Percentiles rank a stretch among this genome's conserved stretches.
Evolutionary conservation across 2,113 vertebrate species (phyloP).

Genomic region (Sterna hirundo): DNA sequence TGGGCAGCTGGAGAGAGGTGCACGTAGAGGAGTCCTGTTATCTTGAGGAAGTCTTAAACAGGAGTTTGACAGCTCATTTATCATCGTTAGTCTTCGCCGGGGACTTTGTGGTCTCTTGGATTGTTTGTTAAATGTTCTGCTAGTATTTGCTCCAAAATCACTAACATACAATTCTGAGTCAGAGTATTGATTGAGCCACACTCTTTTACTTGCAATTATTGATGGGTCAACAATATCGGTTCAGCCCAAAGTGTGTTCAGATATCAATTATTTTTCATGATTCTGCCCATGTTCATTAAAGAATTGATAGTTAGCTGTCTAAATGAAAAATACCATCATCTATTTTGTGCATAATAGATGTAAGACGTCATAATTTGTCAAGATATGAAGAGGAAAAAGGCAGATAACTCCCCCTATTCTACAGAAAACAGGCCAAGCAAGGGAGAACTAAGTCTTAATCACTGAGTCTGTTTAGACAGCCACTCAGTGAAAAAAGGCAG

Average conservation of each 20-base stretch:
- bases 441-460: background rate
- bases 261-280: background rate
- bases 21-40: background rate
- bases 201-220: background rate
- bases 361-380: background rate
- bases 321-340: background rate
- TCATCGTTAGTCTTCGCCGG: background rate
- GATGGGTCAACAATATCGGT: background rate
- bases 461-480: background rate
- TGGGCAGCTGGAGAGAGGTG: background rate
- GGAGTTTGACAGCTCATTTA: background rate
- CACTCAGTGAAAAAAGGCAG: background rate
- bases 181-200: background rate
- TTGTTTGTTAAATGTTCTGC: background rate
- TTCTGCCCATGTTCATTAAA: background rate
- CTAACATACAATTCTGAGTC: background rate
- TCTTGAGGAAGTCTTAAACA: background rate
- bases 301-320: background rate
- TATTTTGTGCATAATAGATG: background rate
- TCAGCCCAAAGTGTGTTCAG: background rate
- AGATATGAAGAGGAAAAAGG: background rate
- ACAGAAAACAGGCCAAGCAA: background rate
- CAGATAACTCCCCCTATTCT: background rate
- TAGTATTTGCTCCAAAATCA: background rate
- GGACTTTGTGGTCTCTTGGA: background rate